Conservation (phyloP, 1,140 invertebrate species). For the Drosophila oshimai region DNA sequence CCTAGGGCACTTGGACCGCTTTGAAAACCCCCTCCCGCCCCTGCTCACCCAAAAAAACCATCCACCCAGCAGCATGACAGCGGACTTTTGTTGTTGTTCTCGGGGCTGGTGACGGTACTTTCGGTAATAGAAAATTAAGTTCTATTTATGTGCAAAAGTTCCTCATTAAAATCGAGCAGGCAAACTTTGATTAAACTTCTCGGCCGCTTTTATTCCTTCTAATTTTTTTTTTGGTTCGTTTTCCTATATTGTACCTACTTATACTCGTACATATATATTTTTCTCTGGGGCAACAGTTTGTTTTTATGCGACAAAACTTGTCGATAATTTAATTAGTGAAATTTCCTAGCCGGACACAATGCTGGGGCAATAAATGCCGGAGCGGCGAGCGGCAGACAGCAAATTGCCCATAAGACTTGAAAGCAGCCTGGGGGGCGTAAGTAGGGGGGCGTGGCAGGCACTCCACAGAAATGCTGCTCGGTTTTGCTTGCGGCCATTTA, state of each 20-base stretch:
- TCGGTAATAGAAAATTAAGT: constrained; percentile 64
- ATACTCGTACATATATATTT: background rate
- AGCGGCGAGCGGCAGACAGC: constrained; percentile 2
- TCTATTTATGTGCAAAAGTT: constrained; percentile 47
- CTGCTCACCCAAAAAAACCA: background rate
- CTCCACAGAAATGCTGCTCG: constrained; percentile 20
- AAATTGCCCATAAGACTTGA: constrained; percentile 45
- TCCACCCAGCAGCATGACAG: constrained; percentile 19
- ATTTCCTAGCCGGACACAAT: constrained; percentile 33
- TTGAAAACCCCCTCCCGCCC: background rate
- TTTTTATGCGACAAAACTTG: constrained; percentile 61
- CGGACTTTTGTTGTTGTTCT: constrained; percentile 29
- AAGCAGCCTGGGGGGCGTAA: constrained; percentile 7
- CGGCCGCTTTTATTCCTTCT: constrained; percentile 13
- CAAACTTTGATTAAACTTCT: constrained; percentile 60
- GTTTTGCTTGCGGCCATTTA: constrained; percentile 64
- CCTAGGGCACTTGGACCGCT: constrained; percentile 10
- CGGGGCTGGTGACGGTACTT: constrained; percentile 5
- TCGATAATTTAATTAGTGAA: constrained; percentile 67
- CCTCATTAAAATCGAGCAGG: constrained; percentile 54
- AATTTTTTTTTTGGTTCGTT: background rate
- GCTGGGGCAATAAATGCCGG: constrained; percentile 26
- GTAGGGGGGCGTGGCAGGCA: constrained; percentile 3
- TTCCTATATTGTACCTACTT: background rate
- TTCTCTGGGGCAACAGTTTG: constrained; percentile 42